Percentiles rank a stretch among this genome's conserved stretches.
phyloP scores from a whole-genome alignment of 2,113 vertebrate genomes.

The Gnathonemus longibarbis region DNA sequence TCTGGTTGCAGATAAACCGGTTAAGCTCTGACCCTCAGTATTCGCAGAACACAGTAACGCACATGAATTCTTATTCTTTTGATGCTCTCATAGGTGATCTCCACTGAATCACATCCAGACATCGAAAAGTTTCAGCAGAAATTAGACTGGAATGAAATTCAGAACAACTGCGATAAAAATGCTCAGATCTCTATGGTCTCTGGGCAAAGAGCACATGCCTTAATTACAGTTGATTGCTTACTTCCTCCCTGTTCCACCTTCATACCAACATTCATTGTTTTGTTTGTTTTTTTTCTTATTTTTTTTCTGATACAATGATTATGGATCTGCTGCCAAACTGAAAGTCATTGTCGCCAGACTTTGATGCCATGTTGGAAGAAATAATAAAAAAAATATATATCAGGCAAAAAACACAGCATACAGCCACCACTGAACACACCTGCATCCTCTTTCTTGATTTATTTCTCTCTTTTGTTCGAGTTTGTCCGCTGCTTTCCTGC shows the following conservation, averaged over 20 bases:
- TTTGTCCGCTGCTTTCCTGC: not conserved
- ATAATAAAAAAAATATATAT: not conserved
- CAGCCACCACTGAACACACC: not conserved
- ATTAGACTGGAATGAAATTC: not conserved
- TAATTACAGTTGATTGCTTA: not conserved
- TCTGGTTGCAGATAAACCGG: not conserved
- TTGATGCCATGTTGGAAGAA: not conserved
- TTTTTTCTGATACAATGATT: not conserved
- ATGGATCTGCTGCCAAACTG: not conserved
- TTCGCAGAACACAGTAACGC: not conserved
- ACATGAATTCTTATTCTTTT: conserved; percentile 6
- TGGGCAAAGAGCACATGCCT: not conserved
- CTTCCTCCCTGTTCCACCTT: not conserved
- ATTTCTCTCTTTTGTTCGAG: not conserved
- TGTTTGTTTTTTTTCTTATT: not conserved
- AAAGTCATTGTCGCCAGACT: not conserved
- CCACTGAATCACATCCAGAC: not conserved
- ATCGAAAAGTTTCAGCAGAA: not conserved
- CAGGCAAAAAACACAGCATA: not conserved
- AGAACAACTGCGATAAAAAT: not conserved
- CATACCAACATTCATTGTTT: not conserved
- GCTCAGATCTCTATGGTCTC: not conserved
- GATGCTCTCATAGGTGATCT: not conserved
- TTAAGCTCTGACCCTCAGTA: not conserved
- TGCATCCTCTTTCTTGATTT: not conserved